Conservation (phyloP, 64 coral and sea anemone genomes). For the Acropora tenuis region DNA sequence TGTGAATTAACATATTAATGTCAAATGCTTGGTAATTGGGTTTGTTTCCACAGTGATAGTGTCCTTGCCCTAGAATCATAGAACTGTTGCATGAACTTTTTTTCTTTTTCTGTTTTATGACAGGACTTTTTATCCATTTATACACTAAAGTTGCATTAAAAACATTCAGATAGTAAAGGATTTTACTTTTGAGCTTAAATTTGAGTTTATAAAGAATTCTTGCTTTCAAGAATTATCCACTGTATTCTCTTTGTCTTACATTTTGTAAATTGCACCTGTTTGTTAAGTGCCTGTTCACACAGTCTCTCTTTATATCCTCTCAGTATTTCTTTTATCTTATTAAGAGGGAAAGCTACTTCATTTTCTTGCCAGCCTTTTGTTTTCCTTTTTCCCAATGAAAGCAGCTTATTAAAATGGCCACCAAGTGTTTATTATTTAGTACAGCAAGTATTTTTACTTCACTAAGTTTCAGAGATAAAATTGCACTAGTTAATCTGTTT, state of each 20-base stretch:
- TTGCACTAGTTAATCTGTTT: background rate
- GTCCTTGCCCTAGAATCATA: background rate
- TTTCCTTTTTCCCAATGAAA: background rate
- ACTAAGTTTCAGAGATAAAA: background rate
- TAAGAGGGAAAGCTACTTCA: background rate
- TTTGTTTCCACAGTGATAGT: conserved; percentile 53
- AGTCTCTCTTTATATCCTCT: background rate
- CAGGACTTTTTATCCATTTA: background rate
- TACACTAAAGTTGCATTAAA: background rate
- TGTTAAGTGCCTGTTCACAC: conserved; percentile 11
- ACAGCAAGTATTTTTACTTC: background rate
- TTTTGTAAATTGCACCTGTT: conserved; percentile 33
- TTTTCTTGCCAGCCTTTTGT: conserved; percentile 30
- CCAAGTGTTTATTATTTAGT: background rate
- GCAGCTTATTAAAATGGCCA: background rate
- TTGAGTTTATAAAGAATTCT: conserved; percentile 6
- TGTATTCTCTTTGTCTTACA: background rate
- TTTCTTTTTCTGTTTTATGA: background rate
- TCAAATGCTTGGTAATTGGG: conserved; percentile 38
- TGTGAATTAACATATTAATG: conserved; percentile 72
- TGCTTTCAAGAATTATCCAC: background rate
- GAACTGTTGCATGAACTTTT: conserved; percentile 27
- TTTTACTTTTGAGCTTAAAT: background rate
- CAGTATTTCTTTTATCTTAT: conserved; percentile 6
- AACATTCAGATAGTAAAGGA: background rate